These are phyloP conservation scores for Venustaconcha ellipsiformis DNA, from an alignment of 1,140 invertebrate species.

Conservation along the genomic window DNA sequence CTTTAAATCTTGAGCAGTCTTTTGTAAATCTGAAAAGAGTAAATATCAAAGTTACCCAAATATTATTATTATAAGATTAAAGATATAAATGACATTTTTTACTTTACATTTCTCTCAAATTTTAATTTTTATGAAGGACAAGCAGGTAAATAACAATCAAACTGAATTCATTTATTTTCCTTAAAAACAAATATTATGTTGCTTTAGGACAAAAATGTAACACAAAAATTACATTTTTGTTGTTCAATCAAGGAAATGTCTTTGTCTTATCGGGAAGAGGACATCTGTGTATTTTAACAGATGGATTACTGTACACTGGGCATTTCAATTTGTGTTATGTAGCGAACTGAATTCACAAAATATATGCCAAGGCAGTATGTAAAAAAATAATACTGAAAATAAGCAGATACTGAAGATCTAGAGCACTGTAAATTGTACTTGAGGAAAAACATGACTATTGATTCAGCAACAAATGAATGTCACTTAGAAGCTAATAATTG, in stretches of 20 bases:
- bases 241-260: background rate
- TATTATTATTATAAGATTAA: background rate
- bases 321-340: too few relatives aligned
- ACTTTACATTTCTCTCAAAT: background rate
- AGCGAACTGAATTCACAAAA: too few relatives aligned
- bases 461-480: background rate
- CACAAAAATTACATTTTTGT: background rate
- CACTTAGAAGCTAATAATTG: background rate
- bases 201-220: background rate
- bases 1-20: constrained; percentile 94
- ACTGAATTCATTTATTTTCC: background rate
- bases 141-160: background rate
- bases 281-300: too few relatives aligned
- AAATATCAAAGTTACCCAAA: background rate
- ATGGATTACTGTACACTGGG: too few relatives aligned
- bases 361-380: too few relatives aligned
- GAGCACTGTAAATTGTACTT: background rate
- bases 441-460: background rate
- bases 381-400: too few relatives aligned
- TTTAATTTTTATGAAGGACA: background rate
- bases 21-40: constrained; percentile 78
- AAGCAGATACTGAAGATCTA: too few relatives aligned
- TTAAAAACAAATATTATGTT: background rate
- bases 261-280: background rate
- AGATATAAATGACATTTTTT: background rate